Conservation (phyloP, 2,113 vertebrate species). For the Fukomys damarensis region DNA sequence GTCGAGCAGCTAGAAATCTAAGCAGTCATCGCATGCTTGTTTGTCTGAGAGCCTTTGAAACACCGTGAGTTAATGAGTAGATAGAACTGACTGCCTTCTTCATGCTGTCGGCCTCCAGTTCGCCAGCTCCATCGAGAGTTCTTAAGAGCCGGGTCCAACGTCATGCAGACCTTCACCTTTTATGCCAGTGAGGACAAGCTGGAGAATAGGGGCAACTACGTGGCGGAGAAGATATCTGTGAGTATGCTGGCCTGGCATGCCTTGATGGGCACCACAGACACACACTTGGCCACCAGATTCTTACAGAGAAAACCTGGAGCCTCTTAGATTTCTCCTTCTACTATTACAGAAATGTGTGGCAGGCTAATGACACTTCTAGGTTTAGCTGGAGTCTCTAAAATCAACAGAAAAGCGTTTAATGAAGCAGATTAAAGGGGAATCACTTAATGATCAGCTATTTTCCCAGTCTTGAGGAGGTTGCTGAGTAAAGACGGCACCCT, state of each 20-base stretch:
- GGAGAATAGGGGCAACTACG: slow-evolving; percentile 95
- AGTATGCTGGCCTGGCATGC: slow-evolving; percentile 78
- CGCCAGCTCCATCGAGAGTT: slow-evolving; percentile 98
- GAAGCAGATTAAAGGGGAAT: not conserved
- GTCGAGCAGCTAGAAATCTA: not conserved
- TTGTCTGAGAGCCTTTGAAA: not conserved
- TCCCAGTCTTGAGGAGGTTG: not conserved
- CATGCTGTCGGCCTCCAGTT: slow-evolving; percentile 86
- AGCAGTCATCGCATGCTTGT: not conserved
- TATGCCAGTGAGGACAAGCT: slow-evolving; percentile 99
- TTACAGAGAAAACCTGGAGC: not conserved
- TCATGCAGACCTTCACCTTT: slow-evolving; percentile 99
- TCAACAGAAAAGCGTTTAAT: not conserved
- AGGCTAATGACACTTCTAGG: not conserved
- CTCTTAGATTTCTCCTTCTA: not conserved
- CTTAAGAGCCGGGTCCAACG: slow-evolving; percentile 93
- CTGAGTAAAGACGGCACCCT: not conserved
- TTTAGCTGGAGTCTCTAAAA: not conserved
- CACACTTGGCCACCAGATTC: not conserved
- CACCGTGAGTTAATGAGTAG: not conserved
- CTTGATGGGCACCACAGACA: not conserved
- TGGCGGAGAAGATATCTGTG: slow-evolving; percentile 91
- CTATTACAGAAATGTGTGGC: not conserved
- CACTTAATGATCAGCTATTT: not conserved
- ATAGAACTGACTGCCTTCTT: not conserved